These are phyloP conservation scores for Falco cherrug DNA, from an alignment of 2,797 vertebrate genomes.

Conservation along the genomic window DNA sequence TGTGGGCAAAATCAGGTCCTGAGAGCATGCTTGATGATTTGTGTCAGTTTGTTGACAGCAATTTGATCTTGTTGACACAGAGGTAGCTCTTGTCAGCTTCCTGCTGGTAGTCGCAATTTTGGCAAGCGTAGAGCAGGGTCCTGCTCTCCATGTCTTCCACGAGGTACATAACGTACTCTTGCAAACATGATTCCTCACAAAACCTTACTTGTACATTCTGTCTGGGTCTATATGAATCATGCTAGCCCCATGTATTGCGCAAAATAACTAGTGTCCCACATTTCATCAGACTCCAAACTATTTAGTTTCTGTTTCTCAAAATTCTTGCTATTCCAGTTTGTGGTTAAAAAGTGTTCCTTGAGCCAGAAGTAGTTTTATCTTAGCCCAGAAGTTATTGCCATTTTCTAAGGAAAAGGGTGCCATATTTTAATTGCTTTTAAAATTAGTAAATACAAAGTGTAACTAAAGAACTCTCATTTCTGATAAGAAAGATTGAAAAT, in stretches of 20 bases:
- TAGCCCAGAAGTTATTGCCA: not conserved
- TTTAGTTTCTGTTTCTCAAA: not conserved
- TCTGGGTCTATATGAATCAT: not conserved
- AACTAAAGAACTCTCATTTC: not conserved
- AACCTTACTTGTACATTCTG: not conserved
- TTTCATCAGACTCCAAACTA: not conserved
- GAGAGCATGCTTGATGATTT: not conserved
- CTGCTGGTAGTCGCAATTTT: not conserved
- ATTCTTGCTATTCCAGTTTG: not conserved
- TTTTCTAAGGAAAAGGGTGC: not conserved
- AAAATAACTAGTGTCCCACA: not conserved
- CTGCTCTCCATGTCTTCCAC: not conserved
- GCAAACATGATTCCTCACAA: not conserved
- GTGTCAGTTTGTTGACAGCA: not conserved
- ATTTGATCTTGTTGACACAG: not conserved
- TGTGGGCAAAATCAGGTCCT: not conserved
- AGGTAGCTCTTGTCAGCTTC: not conserved
- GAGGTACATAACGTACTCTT: not conserved
- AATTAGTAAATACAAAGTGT: not conserved
- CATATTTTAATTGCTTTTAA: not conserved
- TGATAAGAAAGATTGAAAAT: not conserved
- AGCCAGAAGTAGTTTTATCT: not conserved
- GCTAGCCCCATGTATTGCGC: not conserved
- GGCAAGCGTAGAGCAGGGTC: not conserved
- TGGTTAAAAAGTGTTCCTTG: not conserved